Conservation (phyloP, 2,797 vertebrate species). For the Austrolebias charrua region DNA sequence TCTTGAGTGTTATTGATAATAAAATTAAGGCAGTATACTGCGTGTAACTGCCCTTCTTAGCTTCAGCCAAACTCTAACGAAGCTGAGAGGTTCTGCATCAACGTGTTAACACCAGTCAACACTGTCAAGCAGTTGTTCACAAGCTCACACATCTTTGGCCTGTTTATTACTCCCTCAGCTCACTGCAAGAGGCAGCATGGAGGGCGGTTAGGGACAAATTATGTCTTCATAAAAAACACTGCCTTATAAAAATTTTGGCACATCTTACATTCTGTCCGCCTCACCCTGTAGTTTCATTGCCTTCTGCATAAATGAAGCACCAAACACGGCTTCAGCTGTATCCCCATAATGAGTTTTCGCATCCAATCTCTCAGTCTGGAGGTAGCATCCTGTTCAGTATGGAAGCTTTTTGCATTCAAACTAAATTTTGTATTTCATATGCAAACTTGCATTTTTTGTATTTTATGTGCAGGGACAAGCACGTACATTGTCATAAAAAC, state of each 20-base stretch:
- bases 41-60: slow-evolving; percentile 9
- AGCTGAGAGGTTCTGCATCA: slow-evolving; percentile 42
- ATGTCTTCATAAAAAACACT: slow-evolving; percentile 45
- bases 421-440: slow-evolving; percentile 14
- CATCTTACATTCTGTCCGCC: slow-evolving; percentile 48
- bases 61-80: slow-evolving; percentile 45
- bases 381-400: slow-evolving; percentile 41
- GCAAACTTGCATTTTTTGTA: slow-evolving; percentile 9
- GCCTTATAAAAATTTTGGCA: slow-evolving; percentile 48
- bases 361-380: slow-evolving; percentile 71
- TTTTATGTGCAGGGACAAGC: not conserved
- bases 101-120: slow-evolving; percentile 60
- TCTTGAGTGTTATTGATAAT: slow-evolving; percentile 22
- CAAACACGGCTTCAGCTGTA: slow-evolving; percentile 29
- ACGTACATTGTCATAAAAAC: not conserved
- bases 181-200: slow-evolving; percentile 28
- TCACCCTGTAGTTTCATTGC: slow-evolving; percentile 45
- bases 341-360: slow-evolving; percentile 30
- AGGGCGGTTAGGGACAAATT: slow-evolving; percentile 43
- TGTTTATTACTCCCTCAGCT: slow-evolving; percentile 40
- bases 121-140: slow-evolving; percentile 53
- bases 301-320: slow-evolving; percentile 39
- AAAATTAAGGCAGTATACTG: slow-evolving; percentile 9
- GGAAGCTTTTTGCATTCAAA: slow-evolving; percentile 63
- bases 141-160: slow-evolving; percentile 46